A percentile compares a stretch with the other conserved stretches of the same genome.
Conservation (phyloP, 64 coral and sea anemone genomes). For the Montipora cactus region DNA sequence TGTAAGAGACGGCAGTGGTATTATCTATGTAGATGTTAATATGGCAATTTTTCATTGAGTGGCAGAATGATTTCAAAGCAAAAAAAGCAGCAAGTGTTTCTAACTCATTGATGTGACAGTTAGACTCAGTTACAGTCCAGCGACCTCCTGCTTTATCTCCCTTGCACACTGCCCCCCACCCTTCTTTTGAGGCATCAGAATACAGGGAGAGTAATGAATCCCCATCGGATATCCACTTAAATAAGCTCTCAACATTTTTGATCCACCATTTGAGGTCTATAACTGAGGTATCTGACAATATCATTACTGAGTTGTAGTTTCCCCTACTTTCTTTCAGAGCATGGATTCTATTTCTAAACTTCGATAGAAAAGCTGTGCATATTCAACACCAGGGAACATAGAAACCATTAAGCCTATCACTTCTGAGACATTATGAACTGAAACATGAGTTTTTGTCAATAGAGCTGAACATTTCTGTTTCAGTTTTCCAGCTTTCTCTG, state of each 20-base stretch:
- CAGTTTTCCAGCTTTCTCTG: conserved; percentile 1
- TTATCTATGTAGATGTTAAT: background rate
- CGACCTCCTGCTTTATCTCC: no score
- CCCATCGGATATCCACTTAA: conserved; percentile 8
- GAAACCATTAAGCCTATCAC: conserved; percentile 40
- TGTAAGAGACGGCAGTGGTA: conserved; percentile 6
- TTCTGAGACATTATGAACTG: conserved; percentile 14
- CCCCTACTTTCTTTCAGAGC: conserved; percentile 19
- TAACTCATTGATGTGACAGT: no score
- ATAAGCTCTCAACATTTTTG: background rate
- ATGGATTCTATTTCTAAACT: conserved; percentile 17
- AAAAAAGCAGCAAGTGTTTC: conserved; percentile 11
- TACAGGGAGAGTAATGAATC: background rate
- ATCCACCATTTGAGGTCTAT: conserved; percentile 11
- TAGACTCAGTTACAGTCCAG: no score
- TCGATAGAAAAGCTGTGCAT: background rate
- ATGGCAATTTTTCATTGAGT: background rate
- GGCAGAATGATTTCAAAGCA: conserved; percentile 28
- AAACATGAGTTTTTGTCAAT: background rate
- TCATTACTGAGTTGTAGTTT: conserved; percentile 9
- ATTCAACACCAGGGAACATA: conserved; percentile 28
- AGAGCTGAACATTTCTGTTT: background rate
- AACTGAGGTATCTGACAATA: background rate
- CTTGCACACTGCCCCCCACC: background rate
- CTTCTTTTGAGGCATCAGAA: conserved; percentile 31